Base-by-base conservation (phyloP, 1,140 invertebrate genomes). In the Chionoecetes opilio region DNA sequence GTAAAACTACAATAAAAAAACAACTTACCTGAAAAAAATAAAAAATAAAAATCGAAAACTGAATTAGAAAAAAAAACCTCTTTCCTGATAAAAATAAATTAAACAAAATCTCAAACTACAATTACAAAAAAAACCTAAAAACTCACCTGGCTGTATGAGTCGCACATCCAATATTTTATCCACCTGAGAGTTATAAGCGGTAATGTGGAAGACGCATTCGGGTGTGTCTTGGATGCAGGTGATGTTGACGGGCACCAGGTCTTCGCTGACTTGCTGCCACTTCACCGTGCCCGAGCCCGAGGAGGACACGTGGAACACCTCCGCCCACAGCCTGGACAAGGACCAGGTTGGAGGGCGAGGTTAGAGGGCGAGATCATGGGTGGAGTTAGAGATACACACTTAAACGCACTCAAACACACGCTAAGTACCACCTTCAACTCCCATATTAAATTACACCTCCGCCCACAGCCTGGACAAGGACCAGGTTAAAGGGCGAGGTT, bases 81-180 rank as follows among this genome's bases (percentile, higher is more conserved):
- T n/a, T n/a, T n/a, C n/a, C n/a, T n/a, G n/a, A n/a, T n/a, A n/a
- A n/a, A n/a, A n/a, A n/a, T n/a, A n/a, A n/a, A n/a, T n/a, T n/a
- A n/a, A n/a, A n/a, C n/a, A n/a, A n/a, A n/a, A n/a, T n/a, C n/a
- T n/a, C n/a, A n/a, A n/a, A n/a, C n/a, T n/a, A n/a, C n/a, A n/a
- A n/a, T n/a, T n/a, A n/a, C n/a, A n/a, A n/a, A n/a, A n/a, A n/a
- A n/a, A n/a, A n/a, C n/a, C n/a, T n/a, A n/a, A n/a, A n/a, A 34
- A 96, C 97, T 97, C 97, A 99, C 99, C 99, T 97, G 99, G 99
- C 97, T 99, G 99, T 87, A 99, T 98, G 96, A 99, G 98, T 97
- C 99, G 98, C 92, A 99, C 99, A 97, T 99, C 99, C 96, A 99
- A 98, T 96, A 99, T 99, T 97, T 99, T 99, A 97, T 99, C 99